These are phyloP conservation scores for Neosalanx taihuensis DNA, from an alignment of 2,797 vertebrate species.

Conservation along the genomic window DNA sequence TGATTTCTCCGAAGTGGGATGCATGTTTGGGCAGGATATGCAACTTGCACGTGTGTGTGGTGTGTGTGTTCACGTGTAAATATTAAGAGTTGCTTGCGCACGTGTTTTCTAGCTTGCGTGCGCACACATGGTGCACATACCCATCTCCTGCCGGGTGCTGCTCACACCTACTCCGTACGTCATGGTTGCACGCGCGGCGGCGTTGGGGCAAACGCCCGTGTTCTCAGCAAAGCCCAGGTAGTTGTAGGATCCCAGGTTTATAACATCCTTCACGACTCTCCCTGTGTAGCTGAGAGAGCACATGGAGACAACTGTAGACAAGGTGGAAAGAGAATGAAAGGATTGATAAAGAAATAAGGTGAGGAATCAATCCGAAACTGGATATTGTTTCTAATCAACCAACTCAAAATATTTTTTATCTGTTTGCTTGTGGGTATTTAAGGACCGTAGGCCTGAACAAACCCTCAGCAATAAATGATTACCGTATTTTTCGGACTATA, in stretches of 20 bases:
- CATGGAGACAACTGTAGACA: background rate
- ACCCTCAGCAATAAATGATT: no score
- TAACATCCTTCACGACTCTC: slow-evolving; percentile 81
- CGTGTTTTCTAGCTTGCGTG: background rate
- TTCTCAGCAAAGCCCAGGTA: slow-evolving; percentile 94
- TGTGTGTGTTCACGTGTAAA: background rate
- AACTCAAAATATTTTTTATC: no score
- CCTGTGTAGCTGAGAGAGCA: slow-evolving; percentile 80
- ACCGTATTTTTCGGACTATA: no score
- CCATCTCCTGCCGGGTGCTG: slow-evolving; percentile 92
- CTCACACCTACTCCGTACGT: slow-evolving; percentile 87
- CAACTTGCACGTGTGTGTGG: background rate
- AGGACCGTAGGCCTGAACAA: no score
- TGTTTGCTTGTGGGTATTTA: no score
- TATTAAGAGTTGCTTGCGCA: background rate
- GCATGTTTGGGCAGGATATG: background rate
- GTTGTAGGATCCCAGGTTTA: slow-evolving; percentile 98
- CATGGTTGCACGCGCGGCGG: slow-evolving; percentile 74
- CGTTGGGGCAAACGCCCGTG: slow-evolving; percentile 77
- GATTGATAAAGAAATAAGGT: background rate
- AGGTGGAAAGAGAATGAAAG: background rate
- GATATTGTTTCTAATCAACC: no score
- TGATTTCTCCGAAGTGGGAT: background rate
- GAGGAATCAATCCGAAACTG: background rate
- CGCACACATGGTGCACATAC: slow-evolving; percentile 59